Evolutionary conservation across 2,888 invertebrate species (phyloP).

Genomic region (Entomobrya proxima): DNA sequence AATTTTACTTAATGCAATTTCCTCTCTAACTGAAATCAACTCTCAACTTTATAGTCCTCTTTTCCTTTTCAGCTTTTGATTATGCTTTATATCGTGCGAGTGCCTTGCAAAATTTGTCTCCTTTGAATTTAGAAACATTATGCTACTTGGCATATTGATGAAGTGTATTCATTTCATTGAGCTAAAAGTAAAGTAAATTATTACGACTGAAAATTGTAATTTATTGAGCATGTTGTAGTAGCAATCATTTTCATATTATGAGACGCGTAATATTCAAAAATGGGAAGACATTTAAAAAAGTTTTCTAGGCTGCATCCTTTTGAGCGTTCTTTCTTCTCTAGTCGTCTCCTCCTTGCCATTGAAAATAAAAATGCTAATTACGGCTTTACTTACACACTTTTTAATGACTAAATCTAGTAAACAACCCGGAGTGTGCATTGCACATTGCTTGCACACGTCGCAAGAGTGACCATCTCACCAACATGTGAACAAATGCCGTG

Average conservation of each 20-base stretch:
- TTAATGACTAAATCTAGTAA: slow-evolving; percentile 1
- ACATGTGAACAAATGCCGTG: background rate
- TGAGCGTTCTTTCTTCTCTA: background rate
- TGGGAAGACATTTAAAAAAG: background rate
- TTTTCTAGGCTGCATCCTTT: background rate
- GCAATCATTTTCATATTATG: background rate
- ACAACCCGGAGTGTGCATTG: background rate
- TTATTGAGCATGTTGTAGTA: background rate
- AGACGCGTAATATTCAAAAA: background rate
- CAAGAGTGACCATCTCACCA: background rate
- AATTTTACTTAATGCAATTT: slow-evolving; percentile 44
- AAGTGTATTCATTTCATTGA: slow-evolving; percentile 40
- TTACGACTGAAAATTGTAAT: slow-evolving; percentile 38
- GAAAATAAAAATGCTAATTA: slow-evolving; percentile 49
- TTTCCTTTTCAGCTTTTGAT: slow-evolving; percentile 34
- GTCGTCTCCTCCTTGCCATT: background rate
- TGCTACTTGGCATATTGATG: too few relatives aligned
- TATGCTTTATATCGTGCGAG: too few relatives aligned
- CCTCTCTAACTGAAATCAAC: slow-evolving; percentile 32
- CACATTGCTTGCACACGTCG: background rate
- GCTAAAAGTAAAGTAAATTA: slow-evolving; percentile 26
- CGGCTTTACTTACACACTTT: slow-evolving; percentile 44
- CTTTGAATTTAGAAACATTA: too few relatives aligned
- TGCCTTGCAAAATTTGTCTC: too few relatives aligned
- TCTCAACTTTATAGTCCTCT: background rate